phyloP scores from a whole-genome alignment of 2,113 vertebrate species.

The Scalopus aquaticus region DNA sequence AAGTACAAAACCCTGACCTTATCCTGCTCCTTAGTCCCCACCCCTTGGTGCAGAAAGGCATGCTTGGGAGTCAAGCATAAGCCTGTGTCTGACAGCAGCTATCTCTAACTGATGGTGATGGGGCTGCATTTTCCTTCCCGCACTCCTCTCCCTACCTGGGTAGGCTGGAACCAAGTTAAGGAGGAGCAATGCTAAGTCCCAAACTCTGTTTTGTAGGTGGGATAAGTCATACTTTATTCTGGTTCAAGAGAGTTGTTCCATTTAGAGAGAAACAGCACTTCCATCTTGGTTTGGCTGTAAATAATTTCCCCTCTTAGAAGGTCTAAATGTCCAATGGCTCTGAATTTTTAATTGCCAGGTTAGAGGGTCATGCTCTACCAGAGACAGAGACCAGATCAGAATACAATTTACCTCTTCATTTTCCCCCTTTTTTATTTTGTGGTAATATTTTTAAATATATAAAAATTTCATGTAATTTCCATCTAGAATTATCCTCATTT shows the following conservation, averaged over 20 bases:
- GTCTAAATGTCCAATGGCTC: not conserved
- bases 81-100: not conserved
- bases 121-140: not conserved
- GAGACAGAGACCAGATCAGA: not conserved
- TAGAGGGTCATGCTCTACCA: not conserved
- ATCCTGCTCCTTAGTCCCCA: not conserved
- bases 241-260: not conserved
- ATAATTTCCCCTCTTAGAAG: not conserved
- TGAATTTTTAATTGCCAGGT: not conserved
- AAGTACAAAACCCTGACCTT: not conserved
- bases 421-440: not conserved
- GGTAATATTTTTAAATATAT: not conserved
- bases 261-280: not conserved
- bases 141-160: not conserved
- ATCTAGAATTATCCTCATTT: not conserved
- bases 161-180: not conserved
- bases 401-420: not conserved
- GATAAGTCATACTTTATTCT: not conserved
- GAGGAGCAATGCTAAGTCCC: not conserved
- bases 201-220: not conserved
- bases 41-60: not conserved
- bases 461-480: not conserved
- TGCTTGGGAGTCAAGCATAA: not conserved
- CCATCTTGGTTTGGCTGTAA: not conserved
- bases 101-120: not conserved